These are phyloP conservation scores for Tenebrosternarchus preto DNA, from an alignment of 2,113 vertebrate species.

Conservation along the genomic window DNA sequence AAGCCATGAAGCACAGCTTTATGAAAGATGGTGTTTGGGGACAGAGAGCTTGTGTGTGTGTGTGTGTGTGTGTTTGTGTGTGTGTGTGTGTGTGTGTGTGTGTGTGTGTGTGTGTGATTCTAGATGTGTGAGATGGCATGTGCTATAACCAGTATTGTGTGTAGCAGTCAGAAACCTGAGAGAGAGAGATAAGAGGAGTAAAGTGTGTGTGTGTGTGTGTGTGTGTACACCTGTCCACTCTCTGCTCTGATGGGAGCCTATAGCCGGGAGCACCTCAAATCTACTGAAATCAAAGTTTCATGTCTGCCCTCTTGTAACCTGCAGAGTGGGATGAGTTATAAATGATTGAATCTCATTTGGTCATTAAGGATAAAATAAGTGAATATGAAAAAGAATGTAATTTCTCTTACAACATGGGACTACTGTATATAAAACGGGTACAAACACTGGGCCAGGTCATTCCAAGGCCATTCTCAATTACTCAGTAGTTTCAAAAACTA, in stretches of 20 bases:
- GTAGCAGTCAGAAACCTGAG: slow-evolving; percentile 36
- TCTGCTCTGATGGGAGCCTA: no score
- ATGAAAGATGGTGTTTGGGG: slow-evolving; percentile 18
- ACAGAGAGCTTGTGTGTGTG: slow-evolving; percentile 11
- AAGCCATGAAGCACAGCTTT: neutral
- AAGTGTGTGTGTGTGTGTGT: slow-evolving; percentile 12
- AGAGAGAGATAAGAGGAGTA: slow-evolving; percentile 36
- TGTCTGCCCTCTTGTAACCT: neutral
- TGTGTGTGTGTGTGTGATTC: slow-evolving; percentile 7
- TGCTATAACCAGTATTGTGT: slow-evolving; percentile 4
- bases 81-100: slow-evolving; percentile 3
- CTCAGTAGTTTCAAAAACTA: neutral
- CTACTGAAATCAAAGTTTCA: neutral
- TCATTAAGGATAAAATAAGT: no score
- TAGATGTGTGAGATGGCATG: slow-evolving; percentile 2
- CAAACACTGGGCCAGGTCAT: neutral
- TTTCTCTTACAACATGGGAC: no score
- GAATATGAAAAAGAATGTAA: no score
- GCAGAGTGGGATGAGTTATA: neutral
- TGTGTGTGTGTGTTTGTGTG: slow-evolving; percentile 5
- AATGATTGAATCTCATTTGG: no score
- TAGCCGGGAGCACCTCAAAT: no score
- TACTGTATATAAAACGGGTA: no score
- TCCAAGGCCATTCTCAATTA: neutral
- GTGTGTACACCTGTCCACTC: no score